Conservation (phyloP, 2,113 vertebrate species). For the Rattus rattus region DNA sequence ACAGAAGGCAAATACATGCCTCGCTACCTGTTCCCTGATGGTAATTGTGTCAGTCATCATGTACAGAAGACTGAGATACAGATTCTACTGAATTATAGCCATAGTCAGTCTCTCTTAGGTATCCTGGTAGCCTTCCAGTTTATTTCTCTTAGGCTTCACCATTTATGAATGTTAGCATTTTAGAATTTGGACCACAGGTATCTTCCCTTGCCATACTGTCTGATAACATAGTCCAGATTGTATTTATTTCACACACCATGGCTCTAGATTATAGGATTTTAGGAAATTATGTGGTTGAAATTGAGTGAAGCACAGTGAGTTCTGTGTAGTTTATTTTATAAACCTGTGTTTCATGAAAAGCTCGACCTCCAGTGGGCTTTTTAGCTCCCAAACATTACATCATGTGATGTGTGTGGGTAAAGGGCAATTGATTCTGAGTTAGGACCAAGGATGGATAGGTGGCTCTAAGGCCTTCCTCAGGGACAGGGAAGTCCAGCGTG, state of each 20-base stretch:
- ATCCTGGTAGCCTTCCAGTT: background rate
- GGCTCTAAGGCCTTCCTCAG: background rate
- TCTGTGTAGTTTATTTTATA: background rate
- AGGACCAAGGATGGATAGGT: background rate
- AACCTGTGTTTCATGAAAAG: background rate
- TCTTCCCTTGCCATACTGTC: background rate
- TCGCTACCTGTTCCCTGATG: background rate
- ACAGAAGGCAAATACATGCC: background rate
- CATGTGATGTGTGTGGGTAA: background rate
- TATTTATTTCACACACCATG: background rate
- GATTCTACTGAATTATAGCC: background rate
- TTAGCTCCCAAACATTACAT: background rate
- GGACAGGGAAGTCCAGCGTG: background rate
- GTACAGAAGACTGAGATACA: conserved; percentile 1
- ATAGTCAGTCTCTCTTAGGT: background rate
- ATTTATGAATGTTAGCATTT: background rate
- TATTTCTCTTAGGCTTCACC: conserved; percentile 10
- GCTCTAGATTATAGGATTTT: background rate
- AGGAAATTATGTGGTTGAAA: background rate
- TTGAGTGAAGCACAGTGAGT: background rate
- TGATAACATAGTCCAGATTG: background rate
- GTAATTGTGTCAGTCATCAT: background rate
- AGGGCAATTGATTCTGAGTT: background rate
- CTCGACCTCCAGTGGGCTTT: background rate
- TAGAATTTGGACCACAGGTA: background rate